Evolutionary conservation across 2,797 vertebrate species (phyloP).

Genomic region (Pipistrellus pygmaeus): DNA sequence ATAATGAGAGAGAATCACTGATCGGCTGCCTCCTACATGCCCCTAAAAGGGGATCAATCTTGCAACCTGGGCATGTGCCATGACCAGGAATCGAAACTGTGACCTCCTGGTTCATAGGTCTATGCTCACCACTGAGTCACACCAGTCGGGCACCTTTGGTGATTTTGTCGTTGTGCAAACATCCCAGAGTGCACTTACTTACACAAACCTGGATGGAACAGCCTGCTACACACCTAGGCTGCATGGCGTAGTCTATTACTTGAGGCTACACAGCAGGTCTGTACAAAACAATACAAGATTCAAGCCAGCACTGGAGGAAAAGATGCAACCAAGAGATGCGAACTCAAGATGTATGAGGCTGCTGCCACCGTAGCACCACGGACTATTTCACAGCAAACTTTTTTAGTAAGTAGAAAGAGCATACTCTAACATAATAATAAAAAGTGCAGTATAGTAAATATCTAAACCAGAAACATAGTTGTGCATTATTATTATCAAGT

Average conservation of each 20-base stretch:
- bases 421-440: background rate
- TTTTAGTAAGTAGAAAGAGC: background rate
- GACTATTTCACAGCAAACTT: background rate
- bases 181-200: background rate
- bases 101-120: too few relatives aligned
- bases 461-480: background rate
- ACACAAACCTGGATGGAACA: too few relatives aligned
- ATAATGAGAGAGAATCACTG: too few relatives aligned
- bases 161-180: background rate
- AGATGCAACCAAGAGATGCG: background rate
- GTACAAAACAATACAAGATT: background rate
- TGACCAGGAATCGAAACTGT: too few relatives aligned
- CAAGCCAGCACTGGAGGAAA: background rate
- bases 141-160: background rate
- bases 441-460: background rate
- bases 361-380: rapidly evolving
- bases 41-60: too few relatives aligned
- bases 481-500: background rate
- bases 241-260: too few relatives aligned
- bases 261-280: too few relatives aligned
- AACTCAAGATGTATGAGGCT: background rate
- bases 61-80: too few relatives aligned
- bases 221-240: background rate
- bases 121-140: too few relatives aligned
- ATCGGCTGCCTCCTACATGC: too few relatives aligned